Percentiles rank a stretch among this genome's conserved stretches.
Conservation (phyloP, 2,888 invertebrate species). For the Tinea semifulvella region DNA sequence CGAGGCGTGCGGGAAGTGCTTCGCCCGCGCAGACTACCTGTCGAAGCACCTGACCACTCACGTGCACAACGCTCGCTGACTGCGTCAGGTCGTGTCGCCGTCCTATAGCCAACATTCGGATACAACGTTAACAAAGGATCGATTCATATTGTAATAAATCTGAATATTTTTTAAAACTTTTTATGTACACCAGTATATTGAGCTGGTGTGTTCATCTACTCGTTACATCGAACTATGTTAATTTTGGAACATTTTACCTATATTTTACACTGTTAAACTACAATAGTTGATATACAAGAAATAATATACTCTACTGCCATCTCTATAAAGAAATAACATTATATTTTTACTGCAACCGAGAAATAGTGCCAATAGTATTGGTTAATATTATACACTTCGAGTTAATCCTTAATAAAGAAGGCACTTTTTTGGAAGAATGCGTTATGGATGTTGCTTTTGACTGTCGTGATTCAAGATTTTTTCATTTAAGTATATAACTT, state of each 20-base stretch:
- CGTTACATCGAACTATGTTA: conserved; percentile 6
- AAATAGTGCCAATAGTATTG: conserved; percentile 9
- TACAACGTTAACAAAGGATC: conserved; percentile 30
- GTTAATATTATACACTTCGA: background rate
- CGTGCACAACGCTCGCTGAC: conserved; percentile 77
- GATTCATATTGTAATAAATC: conserved; percentile 50
- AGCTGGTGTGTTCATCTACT: background rate
- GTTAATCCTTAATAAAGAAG: background rate
- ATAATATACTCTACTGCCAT: background rate
- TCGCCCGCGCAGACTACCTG: conserved; percentile 89
- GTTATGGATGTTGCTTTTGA: background rate
- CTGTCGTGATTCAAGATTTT: background rate
- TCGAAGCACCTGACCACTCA: conserved; percentile 92
- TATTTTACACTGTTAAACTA: conserved; percentile 6
- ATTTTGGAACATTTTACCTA: conserved; percentile 9
- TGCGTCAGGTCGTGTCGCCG: background rate
- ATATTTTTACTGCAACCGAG: conserved; percentile 5
- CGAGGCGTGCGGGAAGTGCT: conserved; percentile 92
- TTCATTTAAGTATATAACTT: background rate
- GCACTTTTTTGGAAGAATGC: background rate
- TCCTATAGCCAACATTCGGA: background rate
- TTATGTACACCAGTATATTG: too few relatives aligned
- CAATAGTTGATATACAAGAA: conserved; percentile 1
- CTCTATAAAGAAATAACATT: conserved; percentile 2
- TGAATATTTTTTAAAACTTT: conserved; percentile 63